Evolutionary conservation across 2,797 vertebrate species (phyloP), one percentile per base, ranked within the genome.

Genomic region (Heliangelus exortis): DNA sequence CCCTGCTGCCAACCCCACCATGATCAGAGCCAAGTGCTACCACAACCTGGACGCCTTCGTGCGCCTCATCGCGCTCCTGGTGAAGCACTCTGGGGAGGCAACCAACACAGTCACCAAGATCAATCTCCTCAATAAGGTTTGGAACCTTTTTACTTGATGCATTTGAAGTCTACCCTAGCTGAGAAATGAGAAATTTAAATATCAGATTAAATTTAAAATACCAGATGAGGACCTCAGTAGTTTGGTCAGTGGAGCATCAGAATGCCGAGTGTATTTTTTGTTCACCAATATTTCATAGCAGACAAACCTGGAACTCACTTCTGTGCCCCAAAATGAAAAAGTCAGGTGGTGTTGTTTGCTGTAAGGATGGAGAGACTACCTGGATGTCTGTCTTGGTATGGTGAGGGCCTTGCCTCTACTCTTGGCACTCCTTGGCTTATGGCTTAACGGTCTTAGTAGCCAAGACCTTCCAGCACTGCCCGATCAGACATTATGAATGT

Each of bases 31-130:
- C 93, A 99, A 99, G 97, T 99, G 99, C 95, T 99, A 99, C 96
- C 99, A 99, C 96, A 99, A 99, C 96, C 97, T 99, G 97, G 99
- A 99, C 59, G 99, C 99, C 89, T 99, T 99, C 81, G 99, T 99
- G 22, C 97, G 99, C 71, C 99, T 99, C 73, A 99, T 99, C 34
- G 99, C 99, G 1, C 98, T 99, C 84, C 98, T 99, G 58, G 99
- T 99, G 90, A 99, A 99, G 93, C 99, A 99, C 97, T 99, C 99
- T 16, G 99, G 99, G 96, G 99, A 99, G 96, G 99, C 99, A 72
- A 99, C 99, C 91, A 99, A 99, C 97, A 99, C 99, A 0, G 99
- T 99, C 91, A 99, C 99, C 10, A 99, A 99, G 97, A 99, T 99
- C 96, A 99, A 99, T 95, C 98, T 99, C 62, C 98, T 99, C 83